Conservation (phyloP, 1,140 invertebrate species). For the Bombus confusus region DNA sequence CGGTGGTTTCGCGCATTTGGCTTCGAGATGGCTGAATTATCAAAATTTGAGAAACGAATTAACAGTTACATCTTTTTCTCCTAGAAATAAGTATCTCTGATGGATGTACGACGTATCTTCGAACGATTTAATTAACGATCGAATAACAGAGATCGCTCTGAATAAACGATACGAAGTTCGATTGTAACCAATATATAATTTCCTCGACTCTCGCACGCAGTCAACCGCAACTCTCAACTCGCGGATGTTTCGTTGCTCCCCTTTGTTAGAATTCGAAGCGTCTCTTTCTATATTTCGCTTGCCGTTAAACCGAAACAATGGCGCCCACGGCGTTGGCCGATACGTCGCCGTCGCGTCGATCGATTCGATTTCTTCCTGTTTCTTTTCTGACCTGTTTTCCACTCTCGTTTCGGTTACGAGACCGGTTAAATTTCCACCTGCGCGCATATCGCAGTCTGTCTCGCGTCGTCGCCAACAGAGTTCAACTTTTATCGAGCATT, state of each 20-base stretch:
- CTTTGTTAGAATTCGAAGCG: constrained; percentile 51
- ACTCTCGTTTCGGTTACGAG: background rate
- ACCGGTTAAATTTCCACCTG: constrained; percentile 13
- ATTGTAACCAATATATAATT: constrained; percentile 7
- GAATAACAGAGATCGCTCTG: background rate
- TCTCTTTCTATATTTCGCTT: constrained; percentile 49
- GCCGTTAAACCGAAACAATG: constrained; percentile 54
- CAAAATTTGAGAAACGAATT: too few relatives aligned
- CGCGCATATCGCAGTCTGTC: background rate
- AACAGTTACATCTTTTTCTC: too few relatives aligned
- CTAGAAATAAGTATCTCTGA: too few relatives aligned
- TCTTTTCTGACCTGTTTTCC: constrained; percentile 39
- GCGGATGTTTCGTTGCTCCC: constrained; percentile 25
- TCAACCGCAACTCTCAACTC: background rate
- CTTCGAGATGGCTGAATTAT: too few relatives aligned
- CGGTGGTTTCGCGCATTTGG: too few relatives aligned
- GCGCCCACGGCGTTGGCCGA: constrained; percentile 42
- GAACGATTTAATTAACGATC: background rate
- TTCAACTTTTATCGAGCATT: background rate
- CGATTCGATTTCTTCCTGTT: constrained; percentile 49
- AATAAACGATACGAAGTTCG: background rate
- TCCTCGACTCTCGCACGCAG: background rate
- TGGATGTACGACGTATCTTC: too few relatives aligned
- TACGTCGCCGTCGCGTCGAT: constrained; percentile 24
- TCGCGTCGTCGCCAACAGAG: too few relatives aligned